A percentile compares a stretch with the other conserved stretches of the same genome.
phyloP scores from a whole-genome alignment of 1,140 invertebrate species.

The Zophobas atratus region DNA sequence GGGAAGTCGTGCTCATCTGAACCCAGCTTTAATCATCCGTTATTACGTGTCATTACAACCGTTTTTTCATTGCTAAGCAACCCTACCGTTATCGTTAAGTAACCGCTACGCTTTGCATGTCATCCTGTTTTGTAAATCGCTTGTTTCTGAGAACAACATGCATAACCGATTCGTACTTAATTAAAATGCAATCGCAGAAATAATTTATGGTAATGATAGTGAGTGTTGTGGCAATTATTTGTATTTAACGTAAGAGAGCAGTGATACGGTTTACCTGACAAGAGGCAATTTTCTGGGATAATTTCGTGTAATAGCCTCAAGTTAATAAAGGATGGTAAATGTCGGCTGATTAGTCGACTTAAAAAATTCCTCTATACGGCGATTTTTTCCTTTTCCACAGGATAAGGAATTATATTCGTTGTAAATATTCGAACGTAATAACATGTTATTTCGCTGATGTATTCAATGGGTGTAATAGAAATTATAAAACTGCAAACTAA shows the following conservation, averaged over 20 bases:
- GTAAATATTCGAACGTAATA: conserved; percentile 42
- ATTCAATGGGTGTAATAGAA: conserved; percentile 54
- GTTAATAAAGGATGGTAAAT: conserved; percentile 16
- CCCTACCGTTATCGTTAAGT: neutral
- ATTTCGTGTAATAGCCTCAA: conserved; percentile 14
- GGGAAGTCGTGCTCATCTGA: no score
- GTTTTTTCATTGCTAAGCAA: no score
- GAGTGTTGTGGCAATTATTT: conserved; percentile 10
- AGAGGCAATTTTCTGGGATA: conserved; percentile 26
- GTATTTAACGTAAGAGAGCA: conserved; percentile 18
- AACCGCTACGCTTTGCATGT: no score
- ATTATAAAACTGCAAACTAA: conserved; percentile 51
- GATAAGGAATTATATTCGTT: conserved; percentile 5
- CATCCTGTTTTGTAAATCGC: no score
- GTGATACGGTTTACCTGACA: conserved; percentile 31
- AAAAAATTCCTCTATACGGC: conserved; percentile 6
- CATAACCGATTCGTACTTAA: conserved; percentile 12
- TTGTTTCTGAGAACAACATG: neutral
- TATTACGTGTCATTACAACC: no score
- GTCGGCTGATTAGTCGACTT: conserved; percentile 6
- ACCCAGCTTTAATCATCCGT: no score
- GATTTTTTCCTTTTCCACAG: neutral
- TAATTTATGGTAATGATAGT: conserved; percentile 25
- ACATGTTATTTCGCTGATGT: conserved; percentile 46
- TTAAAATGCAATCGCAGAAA: conserved; percentile 28